Evolutionary conservation across 2,113 vertebrate genomes (phyloP).

Genomic region (Tragulus kanchil): DNA sequence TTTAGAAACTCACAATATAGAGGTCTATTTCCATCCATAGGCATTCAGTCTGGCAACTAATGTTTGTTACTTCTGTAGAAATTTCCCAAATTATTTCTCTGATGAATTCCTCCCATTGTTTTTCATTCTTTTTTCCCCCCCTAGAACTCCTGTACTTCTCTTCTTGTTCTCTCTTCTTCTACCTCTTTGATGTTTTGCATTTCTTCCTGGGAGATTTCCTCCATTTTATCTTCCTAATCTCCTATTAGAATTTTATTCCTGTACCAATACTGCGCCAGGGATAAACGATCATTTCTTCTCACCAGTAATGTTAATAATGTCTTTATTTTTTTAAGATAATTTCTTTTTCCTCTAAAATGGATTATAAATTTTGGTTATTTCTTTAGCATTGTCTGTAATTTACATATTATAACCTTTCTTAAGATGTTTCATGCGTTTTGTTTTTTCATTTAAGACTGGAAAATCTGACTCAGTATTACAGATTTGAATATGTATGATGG

Average conservation of each 20-base stretch:
- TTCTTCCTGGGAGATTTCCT: background rate
- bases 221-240: background rate
- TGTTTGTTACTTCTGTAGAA: background rate
- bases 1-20: background rate
- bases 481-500: background rate
- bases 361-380: background rate
- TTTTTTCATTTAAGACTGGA: background rate
- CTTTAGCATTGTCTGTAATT: background rate
- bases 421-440: background rate
- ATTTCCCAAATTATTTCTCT: background rate
- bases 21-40: background rate
- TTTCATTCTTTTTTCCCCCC: background rate
- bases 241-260: background rate
- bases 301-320: background rate
- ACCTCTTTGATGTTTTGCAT: background rate
- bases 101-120: background rate
- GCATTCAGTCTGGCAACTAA: background rate
- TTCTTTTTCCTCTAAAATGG: background rate
- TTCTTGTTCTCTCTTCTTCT: background rate
- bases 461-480: background rate
- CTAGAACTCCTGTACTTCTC: background rate
- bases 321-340: slow-evolving; percentile 12
- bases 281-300: background rate
- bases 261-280: background rate
- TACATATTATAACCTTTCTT: background rate